Conservation (phyloP, 2,797 vertebrate genomes). For the Anomalospiza imberbis region DNA sequence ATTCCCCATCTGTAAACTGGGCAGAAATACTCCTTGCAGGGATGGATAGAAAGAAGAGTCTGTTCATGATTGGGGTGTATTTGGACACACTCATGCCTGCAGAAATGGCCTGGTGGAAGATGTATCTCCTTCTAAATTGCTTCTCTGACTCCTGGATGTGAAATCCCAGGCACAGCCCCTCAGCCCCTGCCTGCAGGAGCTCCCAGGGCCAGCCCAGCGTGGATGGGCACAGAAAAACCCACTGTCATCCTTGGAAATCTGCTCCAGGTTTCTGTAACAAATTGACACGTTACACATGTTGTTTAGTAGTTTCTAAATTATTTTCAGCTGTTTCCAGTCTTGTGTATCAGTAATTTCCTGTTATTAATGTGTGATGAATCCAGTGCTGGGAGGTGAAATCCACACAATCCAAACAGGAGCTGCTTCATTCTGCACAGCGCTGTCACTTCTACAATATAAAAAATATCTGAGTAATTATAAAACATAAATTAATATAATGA, state of each 20-base stretch:
- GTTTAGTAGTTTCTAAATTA: background rate
- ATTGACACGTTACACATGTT: background rate
- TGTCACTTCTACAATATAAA: background rate
- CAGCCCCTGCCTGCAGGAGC: background rate
- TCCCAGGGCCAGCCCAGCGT: rapidly evolving
- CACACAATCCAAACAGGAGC: background rate
- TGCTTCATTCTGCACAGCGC: background rate
- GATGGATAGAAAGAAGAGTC: background rate
- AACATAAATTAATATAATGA: background rate
- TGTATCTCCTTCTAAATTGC: too few relatives aligned
- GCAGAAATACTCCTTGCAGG: background rate
- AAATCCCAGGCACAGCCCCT: background rate
- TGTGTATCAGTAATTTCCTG: background rate
- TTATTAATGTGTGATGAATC: background rate
- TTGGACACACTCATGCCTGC: background rate
- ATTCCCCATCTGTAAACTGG: background rate
- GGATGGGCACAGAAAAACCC: rapidly evolving
- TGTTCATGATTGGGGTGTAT: rapidly evolving
- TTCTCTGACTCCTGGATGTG: background rate
- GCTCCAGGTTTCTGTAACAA: background rate
- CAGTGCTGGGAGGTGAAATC: background rate
- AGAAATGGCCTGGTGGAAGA: background rate
- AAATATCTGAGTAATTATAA: background rate
- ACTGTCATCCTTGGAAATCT: background rate
- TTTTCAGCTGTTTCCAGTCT: background rate